phyloP scores from a whole-genome alignment of 2,888 invertebrate genomes.

The Baccha elongata region DNA sequence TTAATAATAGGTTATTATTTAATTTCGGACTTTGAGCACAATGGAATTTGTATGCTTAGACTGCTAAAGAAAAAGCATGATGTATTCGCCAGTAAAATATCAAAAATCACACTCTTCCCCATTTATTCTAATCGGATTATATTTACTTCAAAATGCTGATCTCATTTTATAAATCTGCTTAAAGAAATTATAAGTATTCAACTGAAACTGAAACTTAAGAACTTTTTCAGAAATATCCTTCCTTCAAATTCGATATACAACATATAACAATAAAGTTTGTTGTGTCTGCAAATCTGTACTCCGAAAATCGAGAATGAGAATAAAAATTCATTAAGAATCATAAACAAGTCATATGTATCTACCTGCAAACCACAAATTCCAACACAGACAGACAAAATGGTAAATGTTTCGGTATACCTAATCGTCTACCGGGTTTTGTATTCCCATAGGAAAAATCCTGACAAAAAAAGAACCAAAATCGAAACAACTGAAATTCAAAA shows the following conservation, averaged over 20 bases:
- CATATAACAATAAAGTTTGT: slow-evolving; percentile 33
- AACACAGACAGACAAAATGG: slow-evolving; percentile 55
- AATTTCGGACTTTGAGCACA: no score
- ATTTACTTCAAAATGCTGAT: no score
- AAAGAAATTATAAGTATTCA: no score
- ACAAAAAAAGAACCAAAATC: background rate
- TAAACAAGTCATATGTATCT: slow-evolving; percentile 20
- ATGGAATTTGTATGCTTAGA: no score
- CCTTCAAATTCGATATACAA: slow-evolving; percentile 35
- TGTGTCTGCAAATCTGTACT: slow-evolving; percentile 49
- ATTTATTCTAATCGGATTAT: no score
- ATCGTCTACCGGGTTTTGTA: background rate
- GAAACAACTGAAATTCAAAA: slow-evolving; percentile 58
- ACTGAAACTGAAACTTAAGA: no score
- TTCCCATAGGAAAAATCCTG: background rate
- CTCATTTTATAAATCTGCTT: no score
- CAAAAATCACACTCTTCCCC: no score
- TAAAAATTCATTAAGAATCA: slow-evolving; percentile 23
- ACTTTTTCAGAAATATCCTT: background rate
- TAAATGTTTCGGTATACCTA: slow-evolving; percentile 10
- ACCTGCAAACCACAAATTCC: slow-evolving; percentile 53
- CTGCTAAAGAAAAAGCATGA: no score
- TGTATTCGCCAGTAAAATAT: no score
- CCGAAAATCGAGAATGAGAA: background rate
- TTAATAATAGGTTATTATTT: no score